Evolutionary conservation across 1,140 invertebrate species (phyloP).

Genomic region (Leptoteleia sp.): DNA sequence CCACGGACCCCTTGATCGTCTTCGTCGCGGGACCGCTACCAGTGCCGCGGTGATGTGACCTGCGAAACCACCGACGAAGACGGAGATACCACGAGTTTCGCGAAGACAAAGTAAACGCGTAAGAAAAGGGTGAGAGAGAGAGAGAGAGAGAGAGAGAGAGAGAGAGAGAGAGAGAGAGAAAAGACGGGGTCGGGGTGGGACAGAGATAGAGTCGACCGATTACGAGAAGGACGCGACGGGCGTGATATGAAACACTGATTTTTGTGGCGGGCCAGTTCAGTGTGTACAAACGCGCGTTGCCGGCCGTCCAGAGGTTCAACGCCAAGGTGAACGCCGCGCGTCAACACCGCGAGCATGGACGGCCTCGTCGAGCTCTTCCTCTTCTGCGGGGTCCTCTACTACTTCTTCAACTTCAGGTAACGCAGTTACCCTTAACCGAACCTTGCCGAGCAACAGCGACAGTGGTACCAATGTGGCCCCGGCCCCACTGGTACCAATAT

Average conservation of each 20-base stretch:
- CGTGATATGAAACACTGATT: constrained; percentile 52
- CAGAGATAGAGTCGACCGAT: not conserved
- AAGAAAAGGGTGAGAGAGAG: no score
- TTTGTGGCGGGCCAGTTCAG: constrained; percentile 27
- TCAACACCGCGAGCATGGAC: constrained; percentile 69
- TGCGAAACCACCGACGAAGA: not conserved
- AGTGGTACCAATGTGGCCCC: no score
- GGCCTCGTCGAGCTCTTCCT: constrained; percentile 78
- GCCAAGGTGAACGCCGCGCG: not conserved
- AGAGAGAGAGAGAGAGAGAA: not conserved
- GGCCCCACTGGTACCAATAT: no score
- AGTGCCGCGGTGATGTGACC: constrained; percentile 43
- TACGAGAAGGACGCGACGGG: not conserved
- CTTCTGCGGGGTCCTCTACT: constrained; percentile 77
- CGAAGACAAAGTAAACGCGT: no score
- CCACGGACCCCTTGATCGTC: constrained; percentile 8
- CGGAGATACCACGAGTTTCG: not conserved
- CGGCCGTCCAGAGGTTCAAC: constrained; percentile 14
- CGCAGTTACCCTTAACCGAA: no score
- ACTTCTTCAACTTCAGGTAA: constrained; percentile 79
- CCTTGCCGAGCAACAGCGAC: no score
- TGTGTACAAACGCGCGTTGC: constrained; percentile 37
- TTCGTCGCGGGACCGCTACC: constrained; percentile 29
- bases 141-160: not conserved
- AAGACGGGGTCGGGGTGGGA: not conserved